phyloP scores from a whole-genome alignment of 2,888 invertebrate species.

The Leptopilina syphax region DNA sequence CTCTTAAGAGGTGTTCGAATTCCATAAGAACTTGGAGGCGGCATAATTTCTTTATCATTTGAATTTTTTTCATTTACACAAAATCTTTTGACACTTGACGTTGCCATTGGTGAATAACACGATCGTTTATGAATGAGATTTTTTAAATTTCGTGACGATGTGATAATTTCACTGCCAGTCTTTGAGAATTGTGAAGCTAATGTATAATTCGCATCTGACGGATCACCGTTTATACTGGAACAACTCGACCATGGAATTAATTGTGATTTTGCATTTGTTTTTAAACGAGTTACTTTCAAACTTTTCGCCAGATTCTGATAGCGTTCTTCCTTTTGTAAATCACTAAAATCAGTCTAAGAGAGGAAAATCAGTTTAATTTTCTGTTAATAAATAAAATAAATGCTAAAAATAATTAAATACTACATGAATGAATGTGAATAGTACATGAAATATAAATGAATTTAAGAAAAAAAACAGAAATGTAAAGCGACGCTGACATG shows the following conservation, averaged over 20 bases:
- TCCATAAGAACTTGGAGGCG: constrained; percentile 58
- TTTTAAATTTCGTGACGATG: constrained; percentile 66
- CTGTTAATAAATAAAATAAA: not conserved
- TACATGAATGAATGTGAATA: too few relatives aligned
- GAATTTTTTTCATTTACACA: constrained; percentile 37
- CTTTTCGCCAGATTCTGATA: constrained; percentile 61
- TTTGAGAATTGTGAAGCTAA: constrained; percentile 52
- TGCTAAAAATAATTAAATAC: too few relatives aligned
- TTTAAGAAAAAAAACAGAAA: too few relatives aligned
- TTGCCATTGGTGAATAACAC: constrained; percentile 48
- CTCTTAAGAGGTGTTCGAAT: constrained; percentile 26
- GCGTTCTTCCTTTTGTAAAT: constrained; percentile 62
- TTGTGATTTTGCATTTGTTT: constrained; percentile 39
- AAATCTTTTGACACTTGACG: constrained; percentile 63
- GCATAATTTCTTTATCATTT: constrained; percentile 61
- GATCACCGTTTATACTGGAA: constrained; percentile 64
- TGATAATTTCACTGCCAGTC: constrained; percentile 64
- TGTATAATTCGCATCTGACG: constrained; percentile 54
- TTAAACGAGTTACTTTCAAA: constrained; percentile 57
- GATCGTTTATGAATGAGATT: constrained; percentile 55
- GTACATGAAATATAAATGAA: too few relatives aligned
- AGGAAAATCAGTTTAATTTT: not conserved
- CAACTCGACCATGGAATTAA: constrained; percentile 56
- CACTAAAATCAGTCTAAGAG: constrained; percentile 61
- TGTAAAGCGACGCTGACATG: too few relatives aligned